Percentiles rank a stretch among this genome's conserved stretches.
Conservation (phyloP, 2,113 vertebrate species). For the Tachysurus fulvidraco region DNA sequence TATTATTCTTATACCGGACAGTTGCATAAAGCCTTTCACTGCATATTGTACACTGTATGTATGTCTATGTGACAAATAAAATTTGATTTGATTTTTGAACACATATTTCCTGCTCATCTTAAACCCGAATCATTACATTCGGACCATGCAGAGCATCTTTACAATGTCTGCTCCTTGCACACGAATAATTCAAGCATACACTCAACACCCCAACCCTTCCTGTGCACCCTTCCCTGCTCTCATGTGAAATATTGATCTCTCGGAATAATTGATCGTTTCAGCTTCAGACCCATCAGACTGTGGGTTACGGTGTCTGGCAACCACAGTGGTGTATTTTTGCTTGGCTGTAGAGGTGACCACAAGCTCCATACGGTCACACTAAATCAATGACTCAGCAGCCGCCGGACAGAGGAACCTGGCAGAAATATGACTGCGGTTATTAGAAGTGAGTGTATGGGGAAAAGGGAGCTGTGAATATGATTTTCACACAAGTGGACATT, state of each 20-base stretch:
- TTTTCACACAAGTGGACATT: slow-evolving; percentile 16
- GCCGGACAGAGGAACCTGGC: background rate
- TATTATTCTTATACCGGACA: no score
- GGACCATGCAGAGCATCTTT: slow-evolving; percentile 28
- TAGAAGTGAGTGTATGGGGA: background rate
- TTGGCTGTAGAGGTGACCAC: slow-evolving; percentile 3
- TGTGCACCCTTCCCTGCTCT: slow-evolving; percentile 45
- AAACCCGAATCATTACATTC: slow-evolving; percentile 66
- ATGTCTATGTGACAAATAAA: no score
- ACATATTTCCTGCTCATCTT: slow-evolving; percentile 73
- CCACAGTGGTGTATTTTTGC: slow-evolving; percentile 39
- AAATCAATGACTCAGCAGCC: slow-evolving; percentile 42
- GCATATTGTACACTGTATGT: no score
- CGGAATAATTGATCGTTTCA: slow-evolving; percentile 77
- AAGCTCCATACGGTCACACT: slow-evolving; percentile 19
- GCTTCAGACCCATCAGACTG: slow-evolving; percentile 70
- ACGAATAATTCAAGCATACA: slow-evolving; percentile 26
- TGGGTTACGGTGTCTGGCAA: slow-evolving; percentile 56
- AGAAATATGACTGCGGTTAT: slow-evolving; percentile 35
- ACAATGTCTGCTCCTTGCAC: slow-evolving; percentile 26
- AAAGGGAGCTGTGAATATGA: slow-evolving; percentile 3
- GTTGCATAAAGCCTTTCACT: no score
- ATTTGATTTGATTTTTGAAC: no score
- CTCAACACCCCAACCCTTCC: slow-evolving; percentile 10
- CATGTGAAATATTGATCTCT: slow-evolving; percentile 72